Base-by-base conservation (phyloP, 2,797 vertebrate species). In the Danio albolineatus region DNA sequence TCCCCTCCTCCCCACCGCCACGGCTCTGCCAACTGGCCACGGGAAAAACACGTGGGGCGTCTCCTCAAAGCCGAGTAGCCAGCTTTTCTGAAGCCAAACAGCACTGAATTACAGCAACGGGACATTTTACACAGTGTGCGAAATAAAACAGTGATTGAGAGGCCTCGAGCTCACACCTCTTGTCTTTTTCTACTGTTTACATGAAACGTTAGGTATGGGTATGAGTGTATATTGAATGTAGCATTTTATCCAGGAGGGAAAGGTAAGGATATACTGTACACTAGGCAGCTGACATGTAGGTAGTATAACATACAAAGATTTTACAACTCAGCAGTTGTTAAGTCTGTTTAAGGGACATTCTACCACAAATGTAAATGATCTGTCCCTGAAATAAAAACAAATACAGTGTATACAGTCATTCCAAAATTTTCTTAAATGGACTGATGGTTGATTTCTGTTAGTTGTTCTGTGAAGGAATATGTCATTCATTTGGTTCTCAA, bases 11-110 rank as follows among this genome's bases (percentile, higher is more conserved):
- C 64, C 44, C 59, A 36, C 65, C 48, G 49, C 69, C 57, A n/a
- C 46, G 73, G 80, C 67, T 38, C 67, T 76, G 67, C 70, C 72
- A 83, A 74, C 66, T 72, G 49, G 83, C 83, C 73, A 81, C 81
- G 65, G 83, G 71, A 81, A 84, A 82, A 87, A 82, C 82, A 85
- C 72, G 79, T 74, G 87, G 88, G 87, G 87, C 75, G 82, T 81
- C 80, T 84, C 76, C 79, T 80, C 72, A 82, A 80, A 89, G 82
- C 59, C 12, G 70, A 83, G 81, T 79, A 82, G 70, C 78, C 38
- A 74, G 76, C 83, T 87, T 87, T n/a, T 79, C 71, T 79, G 62
- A 49, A 38, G 73, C 74, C 73, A 85, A 78, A 77, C 46, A 74
- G 79, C 54, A 78, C 67, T 73, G 79, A 87, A 88, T 85, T 86